Evolutionary conservation across 2,888 invertebrate genomes (phyloP).

Genomic region (Tachina grossa): DNA sequence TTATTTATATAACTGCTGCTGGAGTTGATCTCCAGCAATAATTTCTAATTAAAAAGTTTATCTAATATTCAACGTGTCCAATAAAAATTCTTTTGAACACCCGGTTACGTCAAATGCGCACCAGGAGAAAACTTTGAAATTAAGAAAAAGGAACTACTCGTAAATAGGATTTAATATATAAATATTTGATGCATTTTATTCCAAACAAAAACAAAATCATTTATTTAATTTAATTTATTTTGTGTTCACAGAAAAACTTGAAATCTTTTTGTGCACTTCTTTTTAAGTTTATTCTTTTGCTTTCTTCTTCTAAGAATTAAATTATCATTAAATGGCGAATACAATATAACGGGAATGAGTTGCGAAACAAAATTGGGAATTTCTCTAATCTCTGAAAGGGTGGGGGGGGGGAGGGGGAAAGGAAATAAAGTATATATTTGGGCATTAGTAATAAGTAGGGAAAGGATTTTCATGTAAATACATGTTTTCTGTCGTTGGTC

Average conservation of each 20-base stretch:
- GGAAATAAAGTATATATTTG: neutral
- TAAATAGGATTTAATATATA: conserved; percentile 2
- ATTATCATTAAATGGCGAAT: conserved; percentile 53
- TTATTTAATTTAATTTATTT: conserved; percentile 48
- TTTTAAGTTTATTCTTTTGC: conserved; percentile 18
- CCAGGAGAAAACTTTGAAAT: conserved; percentile 4
- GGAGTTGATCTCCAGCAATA: neutral
- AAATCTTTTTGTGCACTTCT: neutral
- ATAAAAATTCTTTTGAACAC: conserved; percentile 51
- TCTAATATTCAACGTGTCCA: conserved; percentile 57
- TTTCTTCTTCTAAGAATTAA: conserved; percentile 30
- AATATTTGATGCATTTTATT: conserved; percentile 22
- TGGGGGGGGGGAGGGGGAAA: neutral
- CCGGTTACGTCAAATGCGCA: conserved; percentile 10
- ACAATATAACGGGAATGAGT: neutral
- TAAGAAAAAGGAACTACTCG: neutral
- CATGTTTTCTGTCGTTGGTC: no score
- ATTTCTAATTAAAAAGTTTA: conserved; percentile 62
- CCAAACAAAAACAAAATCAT: conserved; percentile 23
- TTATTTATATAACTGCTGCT: neutral
- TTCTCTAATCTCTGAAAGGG: neutral
- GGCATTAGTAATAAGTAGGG: no score
- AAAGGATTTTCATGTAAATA: no score
- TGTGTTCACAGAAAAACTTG: conserved; percentile 22
- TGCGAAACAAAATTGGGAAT: neutral